Conservation (phyloP, 2,797 vertebrate genomes). For the Petrocephalus sullivani region DNA sequence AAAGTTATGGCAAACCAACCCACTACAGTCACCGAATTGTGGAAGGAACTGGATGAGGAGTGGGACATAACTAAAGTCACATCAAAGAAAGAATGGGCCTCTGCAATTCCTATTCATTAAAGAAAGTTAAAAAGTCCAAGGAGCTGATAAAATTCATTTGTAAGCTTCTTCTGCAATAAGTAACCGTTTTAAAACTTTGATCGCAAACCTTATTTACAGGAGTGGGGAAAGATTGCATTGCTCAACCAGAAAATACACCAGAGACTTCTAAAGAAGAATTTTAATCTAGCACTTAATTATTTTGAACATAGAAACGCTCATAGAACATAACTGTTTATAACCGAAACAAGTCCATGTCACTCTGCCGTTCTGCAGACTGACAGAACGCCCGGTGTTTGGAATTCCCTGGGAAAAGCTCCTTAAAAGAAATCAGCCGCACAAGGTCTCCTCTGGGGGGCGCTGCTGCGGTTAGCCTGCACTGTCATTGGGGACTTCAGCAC, state of each 20-base stretch:
- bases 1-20: not conserved
- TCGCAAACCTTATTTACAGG: not conserved
- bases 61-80: too few relatives aligned
- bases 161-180: not conserved
- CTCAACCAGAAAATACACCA: not conserved
- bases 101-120: not conserved
- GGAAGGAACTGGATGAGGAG: too few relatives aligned
- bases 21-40: too few relatives aligned
- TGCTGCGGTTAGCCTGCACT: constrained; percentile 26
- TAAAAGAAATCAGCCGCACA: constrained; percentile 75
- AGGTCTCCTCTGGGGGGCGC: constrained; percentile 48
- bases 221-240: not conserved
- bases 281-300: constrained; percentile 8
- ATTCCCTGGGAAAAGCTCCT: not conserved
- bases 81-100: not conserved
- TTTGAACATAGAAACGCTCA: not conserved
- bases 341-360: not conserved
- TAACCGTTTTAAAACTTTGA: not conserved
- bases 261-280: not conserved
- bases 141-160: not conserved
- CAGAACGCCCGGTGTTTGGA: not conserved
- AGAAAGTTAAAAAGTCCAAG: not conserved
- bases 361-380: not conserved
- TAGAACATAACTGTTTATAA: not conserved
- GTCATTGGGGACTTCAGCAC: constrained; percentile 73